These are phyloP conservation scores for Meiosimyza decipiens DNA, from an alignment of 2,888 invertebrate species.

Conservation along the genomic window DNA sequence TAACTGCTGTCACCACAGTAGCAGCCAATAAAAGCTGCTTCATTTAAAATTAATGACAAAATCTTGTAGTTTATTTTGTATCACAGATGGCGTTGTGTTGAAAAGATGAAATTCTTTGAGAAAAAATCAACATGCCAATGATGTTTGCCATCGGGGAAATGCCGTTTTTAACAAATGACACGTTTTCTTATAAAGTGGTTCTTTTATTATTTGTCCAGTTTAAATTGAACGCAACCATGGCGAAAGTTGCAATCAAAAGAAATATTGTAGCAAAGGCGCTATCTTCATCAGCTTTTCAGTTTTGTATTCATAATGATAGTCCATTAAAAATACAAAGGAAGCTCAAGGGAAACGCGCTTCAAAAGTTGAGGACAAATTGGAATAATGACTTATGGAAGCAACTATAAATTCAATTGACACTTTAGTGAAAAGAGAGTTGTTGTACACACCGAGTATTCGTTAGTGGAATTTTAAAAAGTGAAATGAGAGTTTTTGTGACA, in stretches of 20 bases:
- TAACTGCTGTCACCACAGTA: conserved; percentile 22
- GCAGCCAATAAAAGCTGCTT: conserved; percentile 37
- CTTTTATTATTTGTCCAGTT: conserved; percentile 8
- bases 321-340: no score
- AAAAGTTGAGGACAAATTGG: no score
- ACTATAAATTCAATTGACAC: no score
- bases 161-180: neutral
- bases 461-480: no score
- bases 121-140: conserved; percentile 7
- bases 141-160: neutral
- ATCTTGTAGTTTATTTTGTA: conserved; percentile 37
- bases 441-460: no score
- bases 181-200: neutral
- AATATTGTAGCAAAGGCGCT: no score
- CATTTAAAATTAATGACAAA: conserved; percentile 51
- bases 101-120: neutral
- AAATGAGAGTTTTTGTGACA: no score
- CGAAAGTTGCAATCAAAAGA: neutral
- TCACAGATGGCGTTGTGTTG: conserved; percentile 16
- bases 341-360: no score
- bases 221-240: neutral
- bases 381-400: no score
- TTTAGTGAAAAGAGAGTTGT: no score
- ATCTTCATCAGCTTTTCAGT: no score
- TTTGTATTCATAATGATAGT: no score